These are phyloP conservation scores for Calidris pugnax DNA, from an alignment of 2,113 vertebrate species.

Conservation along the genomic window DNA sequence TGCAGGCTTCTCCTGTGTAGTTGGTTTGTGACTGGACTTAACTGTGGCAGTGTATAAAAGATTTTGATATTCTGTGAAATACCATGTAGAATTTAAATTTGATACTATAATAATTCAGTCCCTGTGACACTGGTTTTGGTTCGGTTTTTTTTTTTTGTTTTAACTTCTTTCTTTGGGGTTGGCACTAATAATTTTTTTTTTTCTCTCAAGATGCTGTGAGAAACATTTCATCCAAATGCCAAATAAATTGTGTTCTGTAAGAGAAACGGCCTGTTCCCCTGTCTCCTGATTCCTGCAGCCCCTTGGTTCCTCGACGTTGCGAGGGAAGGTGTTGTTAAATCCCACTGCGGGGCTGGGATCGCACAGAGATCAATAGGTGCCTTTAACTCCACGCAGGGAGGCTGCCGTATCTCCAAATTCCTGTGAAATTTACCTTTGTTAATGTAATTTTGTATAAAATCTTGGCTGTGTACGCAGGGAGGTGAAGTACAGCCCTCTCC, in stretches of 20 bases:
- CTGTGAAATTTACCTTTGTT: not conserved
- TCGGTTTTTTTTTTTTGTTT: conserved; percentile 59
- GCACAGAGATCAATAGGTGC: not conserved
- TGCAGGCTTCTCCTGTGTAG: conserved; percentile 42
- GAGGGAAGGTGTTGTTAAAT: not conserved
- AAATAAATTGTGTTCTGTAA: conserved; percentile 92
- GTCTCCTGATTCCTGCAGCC: not conserved
- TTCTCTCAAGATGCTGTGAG: conserved; percentile 84
- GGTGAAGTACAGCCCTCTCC: not conserved
- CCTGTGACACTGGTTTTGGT: conserved; percentile 52
- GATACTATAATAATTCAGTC: conserved; percentile 74
- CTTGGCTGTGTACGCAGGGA: not conserved
- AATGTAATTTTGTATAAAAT: not conserved
- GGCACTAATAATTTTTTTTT: conserved; percentile 71
- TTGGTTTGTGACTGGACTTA: conserved; percentile 70
- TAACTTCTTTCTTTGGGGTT: conserved; percentile 72
- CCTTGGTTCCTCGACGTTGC: fast-evolving
- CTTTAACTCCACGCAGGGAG: not conserved
- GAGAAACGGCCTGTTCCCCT: not conserved
- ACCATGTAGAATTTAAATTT: conserved; percentile 76
- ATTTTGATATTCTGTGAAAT: conserved; percentile 74
- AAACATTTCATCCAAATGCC: conserved; percentile 92
- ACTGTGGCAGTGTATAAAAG: conserved; percentile 71
- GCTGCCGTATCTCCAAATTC: not conserved
- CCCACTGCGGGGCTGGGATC: not conserved